phyloP scores from a whole-genome alignment of 2,113 vertebrate genomes.

The Ceratotherium simum region DNA sequence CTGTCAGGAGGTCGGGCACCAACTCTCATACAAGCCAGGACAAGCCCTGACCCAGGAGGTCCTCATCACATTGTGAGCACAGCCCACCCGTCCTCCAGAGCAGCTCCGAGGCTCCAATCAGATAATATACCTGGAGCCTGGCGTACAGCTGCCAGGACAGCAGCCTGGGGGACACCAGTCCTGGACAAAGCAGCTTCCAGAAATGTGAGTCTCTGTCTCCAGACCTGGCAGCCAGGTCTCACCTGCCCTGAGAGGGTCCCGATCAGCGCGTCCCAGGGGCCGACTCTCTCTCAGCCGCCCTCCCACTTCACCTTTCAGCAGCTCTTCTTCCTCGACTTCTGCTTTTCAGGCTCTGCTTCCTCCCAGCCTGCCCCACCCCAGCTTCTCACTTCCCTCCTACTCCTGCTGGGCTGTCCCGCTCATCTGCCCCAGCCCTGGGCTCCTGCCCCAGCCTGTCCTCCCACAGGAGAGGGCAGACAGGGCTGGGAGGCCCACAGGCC shows the following conservation, averaged over 20 bases:
- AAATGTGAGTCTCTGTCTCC: background rate
- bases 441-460: background rate
- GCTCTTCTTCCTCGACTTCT: background rate
- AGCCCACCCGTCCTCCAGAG: rapidly evolving
- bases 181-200: background rate
- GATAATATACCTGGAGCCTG: background rate
- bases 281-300: background rate
- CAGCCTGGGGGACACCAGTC: background rate
- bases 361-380: background rate
- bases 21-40: background rate
- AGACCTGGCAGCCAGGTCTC: background rate
- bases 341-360: background rate
- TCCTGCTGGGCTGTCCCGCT: background rate
- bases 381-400: background rate
- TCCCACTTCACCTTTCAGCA: background rate
- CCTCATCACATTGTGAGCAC: background rate
- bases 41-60: background rate
- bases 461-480: background rate
- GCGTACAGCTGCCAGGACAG: background rate
- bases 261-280: background rate
- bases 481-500: background rate
- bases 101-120: background rate
- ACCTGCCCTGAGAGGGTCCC: background rate
- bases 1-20: background rate
- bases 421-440: background rate